Conservation (phyloP, 2,888 invertebrate species). For the Aleiodes alternator region DNA sequence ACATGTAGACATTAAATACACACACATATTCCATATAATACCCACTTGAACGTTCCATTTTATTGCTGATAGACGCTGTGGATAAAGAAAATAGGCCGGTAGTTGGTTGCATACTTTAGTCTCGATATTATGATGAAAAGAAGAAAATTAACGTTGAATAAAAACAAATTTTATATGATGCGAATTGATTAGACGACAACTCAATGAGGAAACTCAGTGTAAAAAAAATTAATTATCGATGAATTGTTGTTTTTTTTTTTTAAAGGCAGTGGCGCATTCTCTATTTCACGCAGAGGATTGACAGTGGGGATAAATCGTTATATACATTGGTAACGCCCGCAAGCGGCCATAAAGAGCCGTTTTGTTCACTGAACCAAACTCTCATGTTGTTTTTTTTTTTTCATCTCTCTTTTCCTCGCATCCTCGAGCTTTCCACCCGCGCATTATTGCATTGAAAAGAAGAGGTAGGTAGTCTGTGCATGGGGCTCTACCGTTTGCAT, state of each 20-base stretch:
- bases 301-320: conserved; percentile 35
- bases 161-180: not conserved
- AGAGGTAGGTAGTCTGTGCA: not conserved
- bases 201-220: no score
- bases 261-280: conserved; percentile 28
- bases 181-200: not conserved
- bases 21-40: conserved; percentile 5
- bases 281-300: conserved; percentile 33
- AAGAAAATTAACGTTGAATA: not conserved
- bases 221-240: no score
- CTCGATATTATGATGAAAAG: conserved; percentile 9
- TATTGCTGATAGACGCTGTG: conserved; percentile 38
- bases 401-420: conserved; percentile 33
- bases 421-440: conserved; percentile 29
- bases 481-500: conserved; percentile 35
- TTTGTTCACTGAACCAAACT: conserved; percentile 39
- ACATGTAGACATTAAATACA: conserved; percentile 5
- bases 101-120: conserved; percentile 21
- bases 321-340: conserved; percentile 32
- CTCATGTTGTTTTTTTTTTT: conserved; percentile 2
- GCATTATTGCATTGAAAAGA: conserved; percentile 12
- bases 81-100: conserved; percentile 44
- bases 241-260: no score
- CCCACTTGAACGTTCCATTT: conserved; percentile 35
- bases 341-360: conserved; percentile 42